phyloP scores from a whole-genome alignment of 2,888 invertebrate species.

The Ichneumoninae sp. region DNA sequence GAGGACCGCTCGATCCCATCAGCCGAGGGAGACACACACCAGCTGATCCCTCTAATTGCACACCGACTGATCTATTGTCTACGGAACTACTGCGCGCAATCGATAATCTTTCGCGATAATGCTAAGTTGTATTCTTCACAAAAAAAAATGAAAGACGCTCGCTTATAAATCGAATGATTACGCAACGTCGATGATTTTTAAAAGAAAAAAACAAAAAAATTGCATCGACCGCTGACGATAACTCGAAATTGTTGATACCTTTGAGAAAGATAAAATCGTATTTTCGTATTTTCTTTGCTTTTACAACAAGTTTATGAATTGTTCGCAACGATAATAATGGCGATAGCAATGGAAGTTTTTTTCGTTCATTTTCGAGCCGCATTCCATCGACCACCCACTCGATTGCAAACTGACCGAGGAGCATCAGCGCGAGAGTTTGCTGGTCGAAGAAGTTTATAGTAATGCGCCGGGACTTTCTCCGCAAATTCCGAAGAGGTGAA shows the following conservation, averaged over 20 bases:
- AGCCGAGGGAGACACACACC: slow-evolving; percentile 10
- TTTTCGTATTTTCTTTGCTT: background rate
- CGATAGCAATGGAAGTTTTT: background rate
- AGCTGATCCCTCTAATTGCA: slow-evolving; percentile 23
- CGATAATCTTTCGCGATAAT: slow-evolving; percentile 16
- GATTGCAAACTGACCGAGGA: slow-evolving; percentile 4
- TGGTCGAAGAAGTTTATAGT: background rate
- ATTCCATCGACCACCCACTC: slow-evolving; percentile 25
- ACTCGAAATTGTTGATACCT: background rate
- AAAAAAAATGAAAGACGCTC: background rate
- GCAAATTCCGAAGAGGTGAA: slow-evolving; percentile 6
- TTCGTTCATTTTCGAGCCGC: background rate
- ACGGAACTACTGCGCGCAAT: slow-evolving; percentile 17
- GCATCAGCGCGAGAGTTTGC: background rate
- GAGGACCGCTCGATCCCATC: background rate
- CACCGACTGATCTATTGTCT: slow-evolving; percentile 17
- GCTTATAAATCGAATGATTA: slow-evolving; percentile 3
- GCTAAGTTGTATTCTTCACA: background rate
- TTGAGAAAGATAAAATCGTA: background rate
- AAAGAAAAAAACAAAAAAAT: background rate
- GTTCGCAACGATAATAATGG: background rate
- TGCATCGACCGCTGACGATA: background rate
- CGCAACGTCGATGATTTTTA: background rate
- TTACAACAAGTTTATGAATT: background rate
- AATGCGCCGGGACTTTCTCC: slow-evolving; percentile 18